Conservation (phyloP, 2,888 invertebrate genomes). For the Ophioninae sp. region DNA sequence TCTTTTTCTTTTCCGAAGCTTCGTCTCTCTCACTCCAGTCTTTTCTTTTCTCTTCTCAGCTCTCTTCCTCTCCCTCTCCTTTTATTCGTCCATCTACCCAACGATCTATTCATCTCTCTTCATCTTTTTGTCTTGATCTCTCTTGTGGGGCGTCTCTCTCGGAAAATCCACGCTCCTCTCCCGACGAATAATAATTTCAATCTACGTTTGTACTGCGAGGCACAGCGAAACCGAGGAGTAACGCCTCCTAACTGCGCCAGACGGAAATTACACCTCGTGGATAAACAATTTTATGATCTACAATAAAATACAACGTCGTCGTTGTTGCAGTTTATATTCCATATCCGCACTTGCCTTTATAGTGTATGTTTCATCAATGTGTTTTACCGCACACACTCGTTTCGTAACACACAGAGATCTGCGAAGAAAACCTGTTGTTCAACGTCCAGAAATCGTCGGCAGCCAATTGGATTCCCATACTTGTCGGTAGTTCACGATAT, state of each 20-base stretch:
- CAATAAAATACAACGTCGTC: slow-evolving; percentile 57
- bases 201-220: slow-evolving; percentile 56
- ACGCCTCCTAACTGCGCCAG: slow-evolving; percentile 40
- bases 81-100: too few relatives aligned
- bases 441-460: too few relatives aligned
- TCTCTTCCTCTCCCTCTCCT: too few relatives aligned
- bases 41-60: too few relatives aligned
- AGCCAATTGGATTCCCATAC: too few relatives aligned
- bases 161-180: slow-evolving; percentile 29
- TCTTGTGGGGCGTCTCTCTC: not conserved
- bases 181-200: slow-evolving; percentile 59
- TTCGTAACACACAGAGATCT: not conserved
- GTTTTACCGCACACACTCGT: not conserved
- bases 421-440: too few relatives aligned
- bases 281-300: slow-evolving; percentile 60
- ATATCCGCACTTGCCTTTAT: not conserved
- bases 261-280: slow-evolving; percentile 59
- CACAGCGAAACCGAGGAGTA: slow-evolving; percentile 8
- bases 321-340: not conserved
- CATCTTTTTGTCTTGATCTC: slow-evolving; percentile 5
- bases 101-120: not conserved
- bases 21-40: too few relatives aligned
- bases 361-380: not conserved
- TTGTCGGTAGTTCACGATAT: too few relatives aligned
- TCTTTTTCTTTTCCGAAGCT: too few relatives aligned